Conservation (phyloP, 1,140 invertebrate species). For the Tenebrio molitor region DNA sequence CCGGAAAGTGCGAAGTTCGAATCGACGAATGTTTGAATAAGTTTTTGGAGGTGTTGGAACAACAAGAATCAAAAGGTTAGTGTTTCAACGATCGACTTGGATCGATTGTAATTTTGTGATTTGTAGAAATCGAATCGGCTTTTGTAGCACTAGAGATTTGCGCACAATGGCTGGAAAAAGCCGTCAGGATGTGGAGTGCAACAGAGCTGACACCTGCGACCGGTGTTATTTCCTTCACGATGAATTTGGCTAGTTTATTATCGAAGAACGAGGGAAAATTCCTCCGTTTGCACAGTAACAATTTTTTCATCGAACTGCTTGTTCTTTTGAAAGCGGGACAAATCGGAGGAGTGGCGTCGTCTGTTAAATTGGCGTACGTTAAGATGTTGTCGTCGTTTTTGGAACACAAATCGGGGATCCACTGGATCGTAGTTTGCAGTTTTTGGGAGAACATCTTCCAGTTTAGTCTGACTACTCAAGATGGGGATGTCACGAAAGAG, state of each 20-base stretch:
- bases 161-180: conserved; percentile 54
- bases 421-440: conserved; percentile 70
- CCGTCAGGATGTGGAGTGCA: conserved; percentile 54
- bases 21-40: not conserved
- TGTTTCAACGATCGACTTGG: not conserved
- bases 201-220: conserved; percentile 60
- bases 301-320: conserved; percentile 66
- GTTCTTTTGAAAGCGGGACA: conserved; percentile 60
- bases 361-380: conserved; percentile 74
- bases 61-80: not conserved
- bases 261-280: conserved; percentile 66
- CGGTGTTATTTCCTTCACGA: conserved; percentile 66
- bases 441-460: conserved; percentile 71
- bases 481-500: conserved; percentile 74
- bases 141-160: conserved; percentile 48
- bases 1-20: not conserved
- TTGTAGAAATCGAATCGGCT: not conserved
- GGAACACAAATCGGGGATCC: conserved; percentile 69
- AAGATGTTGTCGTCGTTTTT: conserved; percentile 70
- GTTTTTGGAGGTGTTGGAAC: not conserved
- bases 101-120: not conserved
- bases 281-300: conserved; percentile 60
- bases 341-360: conserved; percentile 67
- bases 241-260: conserved; percentile 68
- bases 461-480: conserved; percentile 72